Evolutionary conservation across 37 sponge, comb jelly and placozoan genomes (phyloP), one percentile per base, ranked within the genome.

Genomic region (Lycopodina hypogea): DNA sequence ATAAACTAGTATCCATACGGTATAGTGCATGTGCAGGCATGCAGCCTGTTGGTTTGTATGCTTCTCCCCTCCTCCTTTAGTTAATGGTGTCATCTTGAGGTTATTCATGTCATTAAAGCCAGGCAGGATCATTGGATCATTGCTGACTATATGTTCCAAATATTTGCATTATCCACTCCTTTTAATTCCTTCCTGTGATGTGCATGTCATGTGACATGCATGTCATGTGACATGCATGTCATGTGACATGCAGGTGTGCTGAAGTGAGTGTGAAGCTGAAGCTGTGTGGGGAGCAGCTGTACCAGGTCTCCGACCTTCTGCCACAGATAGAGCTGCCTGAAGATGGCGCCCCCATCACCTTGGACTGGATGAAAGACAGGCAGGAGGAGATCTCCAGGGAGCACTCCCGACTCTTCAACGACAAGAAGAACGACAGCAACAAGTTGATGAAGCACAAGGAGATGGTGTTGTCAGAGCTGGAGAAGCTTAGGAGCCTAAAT

Each of bases 401-500:
- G 74, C 67, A 78, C 11, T 30, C 57, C 21, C 57, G 66, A 37
- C 81, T 90, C 40, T 39, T 61, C 26, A 65, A 62, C 28, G 90
- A 90, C 67, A 90, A 90, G 82, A 85, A 76, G 39, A 74, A 58
- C 12, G 76, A 74, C 68, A 77, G 72, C 69, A 81, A 77, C 56
- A 87, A 84, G 57, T 60, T 92, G 59, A 81, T 81, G 59, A 80
- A 72, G 42, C 74, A 78, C 78, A 92, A 92, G 81, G 93, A 92
- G 75, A 50, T 69, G 35, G 89, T 77, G 37, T 76, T 92, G 32
- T 81, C 89, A 23, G 93, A 92, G 68, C 82, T 92, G 67, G 93
- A 92, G 68, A 92, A 92, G 78, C 72, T 92, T 64, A 63, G 83
- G 17, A 56, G 78, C 11, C 71, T 80, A 30, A 92, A 92, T 42